A percentile compares a stretch with the other conserved stretches of the same genome.
phyloP scores from a whole-genome alignment of 2,113 vertebrate species.

The Porphyrio hochstetteri region DNA sequence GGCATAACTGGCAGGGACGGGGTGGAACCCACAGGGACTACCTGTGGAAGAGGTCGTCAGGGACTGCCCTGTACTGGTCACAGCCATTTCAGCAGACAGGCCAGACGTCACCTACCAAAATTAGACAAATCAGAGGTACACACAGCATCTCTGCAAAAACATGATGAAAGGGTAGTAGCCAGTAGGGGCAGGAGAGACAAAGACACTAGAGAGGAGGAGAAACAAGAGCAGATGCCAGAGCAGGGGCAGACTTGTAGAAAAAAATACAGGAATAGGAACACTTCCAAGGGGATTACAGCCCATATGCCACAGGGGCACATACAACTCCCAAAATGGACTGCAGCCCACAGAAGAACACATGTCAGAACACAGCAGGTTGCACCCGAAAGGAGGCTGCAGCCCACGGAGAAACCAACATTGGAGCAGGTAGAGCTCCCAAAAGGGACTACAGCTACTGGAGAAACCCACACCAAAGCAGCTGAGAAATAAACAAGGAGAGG shows the following conservation, averaged over 20 bases:
- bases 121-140: background rate
- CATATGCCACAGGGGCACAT: background rate
- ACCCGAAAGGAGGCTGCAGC: background rate
- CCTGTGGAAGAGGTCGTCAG: background rate
- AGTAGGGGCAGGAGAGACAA: background rate
- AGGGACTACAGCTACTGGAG: background rate
- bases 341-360: background rate
- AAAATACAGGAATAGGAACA: background rate
- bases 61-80: background rate
- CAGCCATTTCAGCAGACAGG: background rate
- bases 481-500: background rate
- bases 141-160: fast-evolving
- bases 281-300: background rate
- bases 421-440: background rate
- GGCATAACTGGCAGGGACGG: background rate
- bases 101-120: background rate
- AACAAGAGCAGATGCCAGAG: background rate
- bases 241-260: background rate
- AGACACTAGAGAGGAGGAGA: background rate
- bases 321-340: background rate
- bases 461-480: background rate
- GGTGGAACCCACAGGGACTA: background rate
- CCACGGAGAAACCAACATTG: background rate
- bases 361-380: background rate
- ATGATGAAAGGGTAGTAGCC: background rate